Percentiles rank a stretch among this genome's conserved stretches.
These are phyloP conservation scores for Amorpha juglandis DNA, from an alignment of 2,888 invertebrate genomes.

Conservation along the genomic window DNA sequence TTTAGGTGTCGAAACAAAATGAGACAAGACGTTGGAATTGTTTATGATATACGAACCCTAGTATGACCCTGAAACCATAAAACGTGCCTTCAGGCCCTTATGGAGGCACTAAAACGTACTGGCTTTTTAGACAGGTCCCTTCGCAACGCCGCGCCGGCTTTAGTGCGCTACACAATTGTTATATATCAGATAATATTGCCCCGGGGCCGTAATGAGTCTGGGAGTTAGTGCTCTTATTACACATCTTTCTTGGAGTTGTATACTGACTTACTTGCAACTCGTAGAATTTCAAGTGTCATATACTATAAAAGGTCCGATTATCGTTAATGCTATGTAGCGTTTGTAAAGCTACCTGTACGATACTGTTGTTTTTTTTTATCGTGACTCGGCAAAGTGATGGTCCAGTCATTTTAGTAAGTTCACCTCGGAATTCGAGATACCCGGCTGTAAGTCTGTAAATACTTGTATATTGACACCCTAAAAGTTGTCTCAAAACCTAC, in stretches of 20 bases:
- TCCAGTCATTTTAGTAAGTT: too few species aligned
- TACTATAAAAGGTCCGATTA: not conserved
- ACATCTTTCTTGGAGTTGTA: not conserved
- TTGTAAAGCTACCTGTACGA: not conserved
- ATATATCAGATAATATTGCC: conserved; percentile 31
- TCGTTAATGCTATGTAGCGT: not conserved
- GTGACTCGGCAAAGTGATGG: too few species aligned
- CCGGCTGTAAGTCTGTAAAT: too few species aligned
- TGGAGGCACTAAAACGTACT: conserved; percentile 34
- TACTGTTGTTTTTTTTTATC: not conserved
- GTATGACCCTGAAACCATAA: not conserved
- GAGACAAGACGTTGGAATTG: not conserved
- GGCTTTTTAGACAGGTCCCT: conserved; percentile 28
- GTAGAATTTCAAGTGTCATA: not conserved
- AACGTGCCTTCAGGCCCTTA: conserved; percentile 29
- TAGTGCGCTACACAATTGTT: conserved; percentile 32
- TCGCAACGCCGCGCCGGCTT: conserved; percentile 24
- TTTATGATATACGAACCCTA: conserved; percentile 5
- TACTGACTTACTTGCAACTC: too few species aligned
- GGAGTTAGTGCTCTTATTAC: conserved; percentile 29
- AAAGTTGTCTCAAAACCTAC: too few species aligned
- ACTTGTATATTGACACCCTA: too few species aligned
- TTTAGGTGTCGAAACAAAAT: not conserved
- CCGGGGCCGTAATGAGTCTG: conserved; percentile 32
- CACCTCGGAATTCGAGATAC: too few species aligned